A percentile compares a stretch with the other conserved stretches of the same genome.
phyloP scores from a whole-genome alignment of 2,113 vertebrate genomes.

The Seriola dumerili region DNA sequence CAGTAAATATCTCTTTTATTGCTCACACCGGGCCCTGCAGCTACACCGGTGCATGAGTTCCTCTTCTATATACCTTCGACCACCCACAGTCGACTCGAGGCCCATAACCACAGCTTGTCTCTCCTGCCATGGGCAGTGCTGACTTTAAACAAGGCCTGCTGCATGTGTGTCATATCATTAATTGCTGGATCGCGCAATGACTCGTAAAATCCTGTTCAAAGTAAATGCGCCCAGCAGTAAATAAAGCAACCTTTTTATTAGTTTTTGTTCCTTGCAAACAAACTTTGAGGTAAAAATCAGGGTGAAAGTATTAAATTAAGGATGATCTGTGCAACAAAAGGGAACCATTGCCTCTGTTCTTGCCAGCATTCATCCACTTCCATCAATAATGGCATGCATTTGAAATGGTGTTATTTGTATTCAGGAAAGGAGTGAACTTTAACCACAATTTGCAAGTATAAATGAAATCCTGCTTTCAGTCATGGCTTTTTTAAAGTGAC shows the following conservation, averaged over 20 bases:
- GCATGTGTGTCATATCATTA: slow-evolving; percentile 45
- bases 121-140: slow-evolving; percentile 57
- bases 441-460: slow-evolving; percentile 50
- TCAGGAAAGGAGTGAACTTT: slow-evolving; percentile 48
- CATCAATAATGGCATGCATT: slow-evolving; percentile 24
- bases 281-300: slow-evolving; percentile 31
- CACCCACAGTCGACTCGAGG: slow-evolving; percentile 59
- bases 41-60: slow-evolving; percentile 51
- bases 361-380: neutral
- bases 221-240: slow-evolving; percentile 48
- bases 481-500: slow-evolving; percentile 26
- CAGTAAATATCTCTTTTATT: slow-evolving; percentile 83
- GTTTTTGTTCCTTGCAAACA: slow-evolving; percentile 11
- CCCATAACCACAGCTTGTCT: slow-evolving; percentile 60
- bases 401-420: slow-evolving; percentile 50
- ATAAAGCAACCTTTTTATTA: slow-evolving; percentile 34
- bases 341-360: neutral
- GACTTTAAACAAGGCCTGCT: slow-evolving; percentile 58
- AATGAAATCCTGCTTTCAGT: slow-evolving; percentile 40
- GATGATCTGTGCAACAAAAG: slow-evolving; percentile 7
- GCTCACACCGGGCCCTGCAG: slow-evolving; percentile 64
- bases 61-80: slow-evolving; percentile 35
- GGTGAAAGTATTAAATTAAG: slow-evolving; percentile 14
- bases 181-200: slow-evolving; percentile 41
- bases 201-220: slow-evolving; percentile 39